Evolutionary conservation across 1,140 invertebrate species (phyloP), one percentile per base, ranked within the genome.

Genomic region (Frieseomelitta varia): DNA sequence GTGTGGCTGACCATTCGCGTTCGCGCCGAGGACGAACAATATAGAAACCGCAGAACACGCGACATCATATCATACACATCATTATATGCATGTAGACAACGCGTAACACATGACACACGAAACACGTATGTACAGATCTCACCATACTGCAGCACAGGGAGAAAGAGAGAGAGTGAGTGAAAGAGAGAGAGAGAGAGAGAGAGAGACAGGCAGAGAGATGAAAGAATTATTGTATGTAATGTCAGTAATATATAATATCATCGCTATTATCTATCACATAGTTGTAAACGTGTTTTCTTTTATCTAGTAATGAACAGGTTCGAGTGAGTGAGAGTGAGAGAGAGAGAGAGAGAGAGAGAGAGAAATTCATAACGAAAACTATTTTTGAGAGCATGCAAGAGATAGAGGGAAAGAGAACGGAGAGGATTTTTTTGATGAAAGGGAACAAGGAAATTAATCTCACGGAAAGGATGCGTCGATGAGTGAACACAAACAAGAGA

Each of bases 311-410:
- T 47, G 34, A 71, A 78, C 68, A 74, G 71, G 71, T 69, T 78
- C 30, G 71, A 30, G 77, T 83, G 55, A 61, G 78, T 55, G 58
- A 47, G 39, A 84, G 47, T 71, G 79, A 69, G 24, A 67, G 78
- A 80, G 56, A 56, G 34, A 39, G 72, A 71, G 27, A 67, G 74
- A 80, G 74, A 30, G 55, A 84, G 30, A 76, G 72, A 71, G 24
- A 67, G 78, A 80, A 47, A 56, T 56, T 75, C 47, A 58, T 34
- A 34, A 63, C 53, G 67, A 86, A 88, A 88, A 78, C 53, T 89
- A 89, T 86, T 89, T 89, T 89, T 86, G 78, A 85, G 73, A 67
- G 34, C 63, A 34, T 78, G 76, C 53, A 65, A 72, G 74, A 78
- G 30, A n/a, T 24, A 78, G 79, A 78, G 24, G n/a, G 56, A 30